Base-by-base conservation (phyloP, 92 coral and sea anemone species). In the Metridium senile region DNA sequence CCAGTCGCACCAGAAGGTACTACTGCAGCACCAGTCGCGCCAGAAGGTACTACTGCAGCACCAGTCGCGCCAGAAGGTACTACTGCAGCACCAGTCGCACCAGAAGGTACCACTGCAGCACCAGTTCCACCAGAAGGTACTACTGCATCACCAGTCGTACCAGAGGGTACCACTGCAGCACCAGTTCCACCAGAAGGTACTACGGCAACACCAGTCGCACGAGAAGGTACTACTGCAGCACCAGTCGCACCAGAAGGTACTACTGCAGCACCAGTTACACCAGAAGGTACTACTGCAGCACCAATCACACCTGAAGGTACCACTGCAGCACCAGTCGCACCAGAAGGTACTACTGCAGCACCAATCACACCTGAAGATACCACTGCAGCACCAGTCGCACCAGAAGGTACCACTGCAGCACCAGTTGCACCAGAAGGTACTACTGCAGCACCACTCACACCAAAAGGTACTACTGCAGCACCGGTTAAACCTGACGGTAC, bases 241-340 rank as follows among this genome's bases (percentile, higher is more conserved):
- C 74, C 74, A 34, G 27, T 43, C 3, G 18, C 7, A 0, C 53
- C 25, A 39, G 54, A 58, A 20, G 17, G 54, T 17, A 74, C 79
- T 30, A 34, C 77, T 28, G 43, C 25, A 49, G 66, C 33, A 54
- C 21, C 27, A 26, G 22, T 16, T 18, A 72, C 66, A 3, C n/a
- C 45, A 2, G 29, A 54, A n/a, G 35, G 11, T 17, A 19, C 66
- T 0, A 30, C 66, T 2, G 51, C 30, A n/a, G 34, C 27, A 58
- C 30, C 0, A 74, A 62, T 49, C 56, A 74, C 56, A 33, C 19
- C 33, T 17, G 56, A 39, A 30, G 69, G 10, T 10, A 59, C 17
- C 32, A 61, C 80, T 35, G 58, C 53, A 61, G 35, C 68, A 74
- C 49, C 80, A 33, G 31, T 46, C 26, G 3, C 43, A 9, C 27